phyloP scores from a whole-genome alignment of 2,888 invertebrate species.

The Temnothorax rugatulus region DNA sequence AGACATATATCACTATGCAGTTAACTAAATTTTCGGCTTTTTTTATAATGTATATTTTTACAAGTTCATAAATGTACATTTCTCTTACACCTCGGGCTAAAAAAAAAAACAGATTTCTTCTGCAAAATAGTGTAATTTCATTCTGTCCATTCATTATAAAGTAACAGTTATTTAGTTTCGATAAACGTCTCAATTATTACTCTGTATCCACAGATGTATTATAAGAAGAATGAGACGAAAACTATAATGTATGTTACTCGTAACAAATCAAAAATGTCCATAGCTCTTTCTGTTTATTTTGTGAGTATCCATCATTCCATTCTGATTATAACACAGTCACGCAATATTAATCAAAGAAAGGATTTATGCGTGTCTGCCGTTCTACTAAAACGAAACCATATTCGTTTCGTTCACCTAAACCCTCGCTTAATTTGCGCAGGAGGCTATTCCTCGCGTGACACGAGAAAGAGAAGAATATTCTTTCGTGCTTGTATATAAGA shows the following conservation, averaged over 20 bases:
- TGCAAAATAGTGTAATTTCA: neutral
- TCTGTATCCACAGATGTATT: neutral
- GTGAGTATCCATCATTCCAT: conserved; percentile 45
- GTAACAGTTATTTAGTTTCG: neutral
- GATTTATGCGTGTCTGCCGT: conserved; percentile 11
- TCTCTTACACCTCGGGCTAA: neutral
- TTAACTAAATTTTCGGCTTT: neutral
- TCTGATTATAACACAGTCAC: conserved; percentile 46
- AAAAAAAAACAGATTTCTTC: neutral
- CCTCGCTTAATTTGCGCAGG: conserved; percentile 62
- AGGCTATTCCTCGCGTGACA: conserved; percentile 10
- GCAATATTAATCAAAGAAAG: conserved; percentile 55
- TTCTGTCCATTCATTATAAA: neutral
- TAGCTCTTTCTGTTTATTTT: conserved; percentile 10
- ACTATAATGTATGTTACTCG: neutral
- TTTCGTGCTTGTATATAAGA: conserved; percentile 23
- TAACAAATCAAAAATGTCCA: neutral
- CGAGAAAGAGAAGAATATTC: neutral
- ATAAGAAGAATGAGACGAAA: neutral
- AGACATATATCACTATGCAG: neutral
- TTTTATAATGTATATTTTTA: neutral
- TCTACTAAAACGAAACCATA: conserved; percentile 55
- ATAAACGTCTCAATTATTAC: neutral
- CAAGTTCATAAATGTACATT: neutral
- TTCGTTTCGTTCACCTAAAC: conserved; percentile 52